Conservation (phyloP, 2,797 vertebrate genomes). For the Masticophis lateralis region DNA sequence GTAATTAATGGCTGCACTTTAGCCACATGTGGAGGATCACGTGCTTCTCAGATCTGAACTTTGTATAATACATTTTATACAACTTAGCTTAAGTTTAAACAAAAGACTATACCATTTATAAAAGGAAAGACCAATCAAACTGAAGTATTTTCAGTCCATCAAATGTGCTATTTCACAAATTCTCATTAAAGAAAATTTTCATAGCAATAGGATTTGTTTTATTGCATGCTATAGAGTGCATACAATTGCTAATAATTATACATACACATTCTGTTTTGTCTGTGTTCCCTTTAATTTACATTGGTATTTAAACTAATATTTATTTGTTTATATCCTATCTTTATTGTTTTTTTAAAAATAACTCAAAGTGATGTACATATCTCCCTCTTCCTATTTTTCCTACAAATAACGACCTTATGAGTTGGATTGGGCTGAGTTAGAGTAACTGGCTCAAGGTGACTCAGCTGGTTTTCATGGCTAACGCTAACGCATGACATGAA, state of each 20-base stretch:
- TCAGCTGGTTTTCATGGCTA: not conserved
- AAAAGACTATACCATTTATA: constrained; percentile 47
- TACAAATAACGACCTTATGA: not conserved
- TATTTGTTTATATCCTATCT: not conserved
- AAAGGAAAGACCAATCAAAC: constrained; percentile 57
- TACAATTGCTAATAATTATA: constrained; percentile 65
- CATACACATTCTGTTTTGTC: constrained; percentile 58
- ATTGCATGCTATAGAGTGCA: constrained; percentile 37
- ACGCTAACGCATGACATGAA: not conserved
- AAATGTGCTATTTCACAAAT: not conserved
- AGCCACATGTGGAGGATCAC: not conserved
- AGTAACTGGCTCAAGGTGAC: not conserved
- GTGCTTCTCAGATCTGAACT: constrained; percentile 21
- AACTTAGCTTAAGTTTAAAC: constrained; percentile 36
- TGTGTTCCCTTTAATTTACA: constrained; percentile 54
- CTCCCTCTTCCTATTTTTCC: not conserved
- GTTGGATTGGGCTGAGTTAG: not conserved
- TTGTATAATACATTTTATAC: constrained; percentile 14
- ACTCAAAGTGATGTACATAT: not conserved
- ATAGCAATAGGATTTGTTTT: constrained; percentile 39
- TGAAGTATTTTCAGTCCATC: not conserved
- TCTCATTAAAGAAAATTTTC: not conserved
- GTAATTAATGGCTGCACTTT: not conserved
- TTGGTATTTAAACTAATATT: constrained; percentile 55
- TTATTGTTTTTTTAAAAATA: not conserved